Percentiles rank a stretch among this genome's conserved stretches.
These are phyloP conservation scores for Limenitis camilla DNA, from an alignment of 2,888 invertebrate species.

Conservation along the genomic window DNA sequence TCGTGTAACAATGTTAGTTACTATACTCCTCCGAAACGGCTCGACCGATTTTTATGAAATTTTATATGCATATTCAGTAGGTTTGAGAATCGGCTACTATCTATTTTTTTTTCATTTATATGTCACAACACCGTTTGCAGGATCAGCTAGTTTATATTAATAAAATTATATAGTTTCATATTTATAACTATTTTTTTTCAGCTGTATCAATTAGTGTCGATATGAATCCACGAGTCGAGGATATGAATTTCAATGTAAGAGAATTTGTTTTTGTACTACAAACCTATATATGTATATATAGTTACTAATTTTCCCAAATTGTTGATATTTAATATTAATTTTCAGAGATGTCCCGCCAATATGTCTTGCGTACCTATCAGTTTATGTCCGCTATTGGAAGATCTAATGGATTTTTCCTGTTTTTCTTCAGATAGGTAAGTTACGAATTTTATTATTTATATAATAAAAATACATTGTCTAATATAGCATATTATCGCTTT, in stretches of 20 bases:
- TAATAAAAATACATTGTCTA: background rate
- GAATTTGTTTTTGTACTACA: too few relatives aligned
- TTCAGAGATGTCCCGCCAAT: conserved; percentile 59
- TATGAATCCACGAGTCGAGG: conserved; percentile 37
- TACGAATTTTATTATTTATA: background rate
- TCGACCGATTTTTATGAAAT: too few relatives aligned
- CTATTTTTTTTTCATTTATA: too few relatives aligned
- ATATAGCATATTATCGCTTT: too few relatives aligned
- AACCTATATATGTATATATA: too few relatives aligned
- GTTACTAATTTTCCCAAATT: background rate
- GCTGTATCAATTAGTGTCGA: conserved; percentile 56
- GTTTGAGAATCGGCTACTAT: too few relatives aligned
- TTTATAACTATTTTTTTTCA: conserved; percentile 35
- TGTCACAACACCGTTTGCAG: too few relatives aligned
- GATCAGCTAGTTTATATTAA: too few relatives aligned
- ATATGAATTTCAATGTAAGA: conserved; percentile 33
- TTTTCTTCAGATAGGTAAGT: conserved; percentile 75
- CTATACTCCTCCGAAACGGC: too few relatives aligned
- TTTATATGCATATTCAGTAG: too few relatives aligned
- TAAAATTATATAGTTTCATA: too few relatives aligned
- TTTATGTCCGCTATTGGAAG: conserved; percentile 72
- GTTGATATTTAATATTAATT: background rate
- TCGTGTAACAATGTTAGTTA: too few relatives aligned
- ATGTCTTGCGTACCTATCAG: conserved; percentile 72
- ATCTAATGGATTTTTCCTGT: conserved; percentile 75